Percentiles rank a stretch among this genome's conserved stretches.
Evolutionary conservation across 1,140 invertebrate species (phyloP).

Genomic region (Paraescarpia echinospica): DNA sequence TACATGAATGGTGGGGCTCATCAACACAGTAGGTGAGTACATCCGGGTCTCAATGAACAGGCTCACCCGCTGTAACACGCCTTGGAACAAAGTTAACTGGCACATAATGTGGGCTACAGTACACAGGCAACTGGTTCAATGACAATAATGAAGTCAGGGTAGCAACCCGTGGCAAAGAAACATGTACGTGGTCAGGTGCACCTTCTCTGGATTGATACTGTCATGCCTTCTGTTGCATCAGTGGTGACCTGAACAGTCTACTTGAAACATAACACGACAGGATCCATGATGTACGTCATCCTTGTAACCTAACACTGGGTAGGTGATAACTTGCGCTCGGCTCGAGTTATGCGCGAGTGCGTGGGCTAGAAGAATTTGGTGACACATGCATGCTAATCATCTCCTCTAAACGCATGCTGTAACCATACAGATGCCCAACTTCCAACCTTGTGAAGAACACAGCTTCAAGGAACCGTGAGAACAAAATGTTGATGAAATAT

Average conservation of each 20-base stretch:
- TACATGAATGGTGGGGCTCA: neutral
- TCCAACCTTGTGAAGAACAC: neutral
- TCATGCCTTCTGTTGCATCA: neutral
- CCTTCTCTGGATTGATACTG: neutral
- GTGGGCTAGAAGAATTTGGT: neutral
- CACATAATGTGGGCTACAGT: neutral
- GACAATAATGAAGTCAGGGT: neutral
- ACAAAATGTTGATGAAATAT: neutral
- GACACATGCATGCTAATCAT: neutral
- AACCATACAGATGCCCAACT: neutral
- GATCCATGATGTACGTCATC: neutral
- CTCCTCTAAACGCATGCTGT: neutral
- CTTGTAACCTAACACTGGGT: neutral
- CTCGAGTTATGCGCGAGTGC: neutral
- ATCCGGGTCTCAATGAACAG: neutral
- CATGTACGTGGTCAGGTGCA: neutral
- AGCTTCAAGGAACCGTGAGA: neutral
- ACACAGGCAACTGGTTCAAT: neutral
- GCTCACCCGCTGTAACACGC: neutral
- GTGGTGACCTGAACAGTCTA: neutral
- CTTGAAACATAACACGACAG: neutral
- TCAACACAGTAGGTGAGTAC: neutral
- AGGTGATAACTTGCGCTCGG: neutral
- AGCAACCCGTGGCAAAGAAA: neutral
- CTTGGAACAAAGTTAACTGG: neutral